Evolutionary conservation across 2,113 vertebrate species (phyloP).

Genomic region (Corythornis cristatus): DNA sequence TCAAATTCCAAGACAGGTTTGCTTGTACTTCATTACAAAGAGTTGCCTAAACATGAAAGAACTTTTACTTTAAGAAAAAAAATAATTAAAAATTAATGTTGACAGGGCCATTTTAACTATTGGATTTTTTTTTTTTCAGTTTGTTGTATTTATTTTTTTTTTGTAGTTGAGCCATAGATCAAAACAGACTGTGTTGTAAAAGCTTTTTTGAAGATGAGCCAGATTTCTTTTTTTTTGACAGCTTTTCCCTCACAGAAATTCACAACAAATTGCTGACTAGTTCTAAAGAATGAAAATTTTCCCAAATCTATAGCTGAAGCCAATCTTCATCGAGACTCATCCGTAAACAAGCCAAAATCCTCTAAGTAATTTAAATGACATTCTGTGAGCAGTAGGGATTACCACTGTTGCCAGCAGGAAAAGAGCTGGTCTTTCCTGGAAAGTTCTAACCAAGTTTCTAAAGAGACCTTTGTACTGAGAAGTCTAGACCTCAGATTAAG

Average conservation of each 20-base stretch:
- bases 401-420: neutral
- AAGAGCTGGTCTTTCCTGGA: neutral
- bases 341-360: neutral
- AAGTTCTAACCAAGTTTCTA: neutral
- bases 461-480: neutral
- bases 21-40: constrained; percentile 40
- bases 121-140: neutral
- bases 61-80: neutral
- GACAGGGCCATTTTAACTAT: neutral
- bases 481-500: neutral
- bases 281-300: neutral
- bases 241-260: constrained; percentile 12
- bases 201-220: constrained; percentile 57
- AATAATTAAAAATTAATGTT: neutral
- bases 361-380: neutral
- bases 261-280: constrained; percentile 15
- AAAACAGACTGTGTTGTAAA: constrained; percentile 47
- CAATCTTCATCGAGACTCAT: neutral
- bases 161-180: neutral
- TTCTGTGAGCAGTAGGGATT: neutral
- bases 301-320: neutral
- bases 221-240: constrained; percentile 19
- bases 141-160: neutral
- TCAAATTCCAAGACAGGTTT: constrained; percentile 10
- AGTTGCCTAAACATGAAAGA: constrained; percentile 24